Evolutionary conservation across 2,113 vertebrate species (phyloP), one percentile per base, ranked within the genome.

Genomic region (Pardalotus punctatus): DNA sequence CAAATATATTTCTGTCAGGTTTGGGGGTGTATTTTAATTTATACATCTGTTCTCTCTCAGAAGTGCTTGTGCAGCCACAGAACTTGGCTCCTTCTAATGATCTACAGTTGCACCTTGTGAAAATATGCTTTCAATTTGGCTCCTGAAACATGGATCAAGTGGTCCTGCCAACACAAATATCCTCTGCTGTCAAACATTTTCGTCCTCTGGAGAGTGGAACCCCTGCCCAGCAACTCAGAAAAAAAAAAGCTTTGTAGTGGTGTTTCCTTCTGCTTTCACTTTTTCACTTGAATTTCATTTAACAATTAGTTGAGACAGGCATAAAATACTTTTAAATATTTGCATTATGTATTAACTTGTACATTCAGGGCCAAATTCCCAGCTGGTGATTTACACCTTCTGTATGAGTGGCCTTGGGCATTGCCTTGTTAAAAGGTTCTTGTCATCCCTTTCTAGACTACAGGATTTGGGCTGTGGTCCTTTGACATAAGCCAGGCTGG

Each of bases 151-250:
- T 31, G 87, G 92, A 94, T 83, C 79, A 86, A 85, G 51, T 27
- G 81, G 79, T 79, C 58, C 56, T 95, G 94, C 72, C 94, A 95
- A 48, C 56, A 90, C 15, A 93, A 93, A 91, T 95, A 96, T 69
- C 71, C 61, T 93, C 69, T 88, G 33, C 94, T 94, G 86, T 94
- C 94, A 88, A 95, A 67, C 45, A 86, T 76, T 80, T 76, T 69
- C 66, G 57, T 85, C 42, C 67, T 90, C 66, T 66, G 40, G 65
- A 93, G 86, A 76, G 38, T 19, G 19, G 36, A 95, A 61, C 64
- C 90, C 74, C 81, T 86, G 78, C 36, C 78, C 10, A 76, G 23
- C 42, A 58, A 42, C 33, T 62, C 21, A 65, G n/a, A 47, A 60
- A 20, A 31, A 20, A 31, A 28, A 25, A 18, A 12, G 1, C 8